phyloP scores from a whole-genome alignment of 92 coral and sea anemone species.

The Porites divaricata region DNA sequence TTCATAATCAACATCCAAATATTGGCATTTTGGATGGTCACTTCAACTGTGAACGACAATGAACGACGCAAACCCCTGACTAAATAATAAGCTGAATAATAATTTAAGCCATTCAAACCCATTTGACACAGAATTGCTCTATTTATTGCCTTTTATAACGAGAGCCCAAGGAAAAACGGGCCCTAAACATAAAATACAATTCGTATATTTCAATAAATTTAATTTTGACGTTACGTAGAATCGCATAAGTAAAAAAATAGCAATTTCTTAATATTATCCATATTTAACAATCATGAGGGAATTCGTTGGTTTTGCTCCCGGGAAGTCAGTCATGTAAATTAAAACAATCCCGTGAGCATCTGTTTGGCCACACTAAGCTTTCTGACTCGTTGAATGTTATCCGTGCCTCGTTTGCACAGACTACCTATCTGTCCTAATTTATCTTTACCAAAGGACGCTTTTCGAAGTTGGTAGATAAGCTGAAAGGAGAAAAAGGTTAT shows the following conservation, averaged over 20 bases:
- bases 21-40: too few species aligned
- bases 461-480: conserved; percentile 76
- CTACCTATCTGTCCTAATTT: conserved; percentile 73
- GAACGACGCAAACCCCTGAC: too few species aligned
- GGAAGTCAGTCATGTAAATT: background rate
- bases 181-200: background rate
- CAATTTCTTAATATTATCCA: background rate
- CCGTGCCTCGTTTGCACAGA: conserved; percentile 81
- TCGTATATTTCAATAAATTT: background rate
- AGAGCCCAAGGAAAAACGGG: background rate
- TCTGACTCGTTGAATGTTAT: conserved; percentile 79
- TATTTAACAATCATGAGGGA: background rate
- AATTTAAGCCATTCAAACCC: background rate
- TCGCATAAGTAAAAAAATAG: background rate
- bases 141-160: background rate
- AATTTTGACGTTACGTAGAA: background rate
- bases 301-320: background rate
- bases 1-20: too few species aligned
- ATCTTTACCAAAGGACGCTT: background rate
- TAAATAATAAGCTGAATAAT: too few species aligned
- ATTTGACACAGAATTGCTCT: background rate
- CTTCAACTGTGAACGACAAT: too few species aligned
- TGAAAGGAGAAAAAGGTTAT: conserved; percentile 4
- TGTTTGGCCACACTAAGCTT: conserved; percentile 81
- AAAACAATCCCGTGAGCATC: conserved; percentile 79